Evolutionary conservation across 2,797 vertebrate species (phyloP).

Genomic region (Sebastes steindachneri): DNA sequence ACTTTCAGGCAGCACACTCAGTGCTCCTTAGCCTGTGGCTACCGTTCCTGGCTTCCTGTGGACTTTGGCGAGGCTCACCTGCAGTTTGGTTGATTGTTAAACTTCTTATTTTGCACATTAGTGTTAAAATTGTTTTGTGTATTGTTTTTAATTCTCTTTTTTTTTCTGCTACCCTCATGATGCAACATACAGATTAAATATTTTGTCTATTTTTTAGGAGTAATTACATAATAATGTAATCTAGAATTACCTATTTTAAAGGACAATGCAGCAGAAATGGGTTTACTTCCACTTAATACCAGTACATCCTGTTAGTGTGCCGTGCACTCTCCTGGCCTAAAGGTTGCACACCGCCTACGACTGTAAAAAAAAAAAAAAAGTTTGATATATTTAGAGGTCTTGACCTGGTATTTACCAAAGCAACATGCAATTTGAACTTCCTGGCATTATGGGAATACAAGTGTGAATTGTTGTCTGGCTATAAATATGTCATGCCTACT

Average conservation of each 20-base stretch:
- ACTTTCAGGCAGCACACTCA: neutral
- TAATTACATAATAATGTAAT: neutral
- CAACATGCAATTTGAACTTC: neutral
- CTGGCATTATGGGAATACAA: neutral
- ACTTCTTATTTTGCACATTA: neutral
- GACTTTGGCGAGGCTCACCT: neutral
- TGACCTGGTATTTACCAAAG: neutral
- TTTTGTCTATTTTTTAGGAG: no score
- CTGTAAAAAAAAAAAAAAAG: neutral
- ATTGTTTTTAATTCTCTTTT: neutral
- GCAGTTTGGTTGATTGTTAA: neutral
- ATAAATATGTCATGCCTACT: neutral
- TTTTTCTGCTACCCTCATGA: neutral
- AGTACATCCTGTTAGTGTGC: neutral
- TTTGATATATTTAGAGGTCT: neutral
- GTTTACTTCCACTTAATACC: neutral
- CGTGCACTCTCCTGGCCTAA: neutral
- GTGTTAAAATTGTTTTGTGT: neutral
- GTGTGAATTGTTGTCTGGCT: no score
- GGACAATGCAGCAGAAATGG: neutral
- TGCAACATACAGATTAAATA: accelerated
- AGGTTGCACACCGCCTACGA: neutral
- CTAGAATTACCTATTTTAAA: neutral
- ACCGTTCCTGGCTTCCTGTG: neutral
- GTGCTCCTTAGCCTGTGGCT: neutral